A percentile compares a stretch with the other conserved stretches of the same genome.
These are phyloP conservation scores for Chesias legatella DNA, from an alignment of 2,888 invertebrate species.

Conservation along the genomic window DNA sequence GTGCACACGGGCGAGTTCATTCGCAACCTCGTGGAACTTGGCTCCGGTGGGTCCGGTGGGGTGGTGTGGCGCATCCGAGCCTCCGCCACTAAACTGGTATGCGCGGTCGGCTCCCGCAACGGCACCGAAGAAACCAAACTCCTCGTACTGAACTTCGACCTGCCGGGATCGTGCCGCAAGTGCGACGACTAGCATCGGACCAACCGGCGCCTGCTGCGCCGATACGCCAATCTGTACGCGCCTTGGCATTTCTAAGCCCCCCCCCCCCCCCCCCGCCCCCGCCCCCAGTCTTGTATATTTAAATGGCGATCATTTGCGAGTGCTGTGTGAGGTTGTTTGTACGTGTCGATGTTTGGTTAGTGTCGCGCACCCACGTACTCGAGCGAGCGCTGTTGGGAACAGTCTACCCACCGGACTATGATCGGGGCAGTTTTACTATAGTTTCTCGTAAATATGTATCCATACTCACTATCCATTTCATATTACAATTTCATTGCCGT, in stretches of 20 bases:
- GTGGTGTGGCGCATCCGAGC: slow-evolving; percentile 99
- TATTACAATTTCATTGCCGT: slow-evolving; percentile 38
- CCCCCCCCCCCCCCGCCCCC: neutral
- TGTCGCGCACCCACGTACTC: neutral
- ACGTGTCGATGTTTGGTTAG: too few species aligned
- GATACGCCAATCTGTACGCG: slow-evolving; percentile 68
- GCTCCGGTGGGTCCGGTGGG: slow-evolving; percentile 97
- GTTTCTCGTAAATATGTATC: slow-evolving; percentile 44
- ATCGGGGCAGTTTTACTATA: slow-evolving; percentile 30
- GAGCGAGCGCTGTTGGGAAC: slow-evolving; percentile 1
- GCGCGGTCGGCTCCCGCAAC: slow-evolving; percentile 98
- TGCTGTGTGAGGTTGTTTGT: slow-evolving; percentile 6
- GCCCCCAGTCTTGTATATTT: slow-evolving; percentile 23
- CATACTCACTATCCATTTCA: slow-evolving; percentile 43
- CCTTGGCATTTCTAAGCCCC: slow-evolving; percentile 62
- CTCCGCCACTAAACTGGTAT: slow-evolving; percentile 97
- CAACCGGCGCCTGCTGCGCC: slow-evolving; percentile 70
- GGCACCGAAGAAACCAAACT: slow-evolving; percentile 99
- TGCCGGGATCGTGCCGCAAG: slow-evolving; percentile 84
- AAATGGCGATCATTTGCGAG: slow-evolving; percentile 2
- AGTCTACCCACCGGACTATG: slow-evolving; percentile 40
- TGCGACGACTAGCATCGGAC: slow-evolving; percentile 78
- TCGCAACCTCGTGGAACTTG: slow-evolving; percentile 95
- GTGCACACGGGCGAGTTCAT: slow-evolving; percentile 97
- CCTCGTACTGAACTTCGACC: slow-evolving; percentile 97